Conservation (phyloP, 1,140 invertebrate genomes). For the Euwallacea fornicatus region DNA sequence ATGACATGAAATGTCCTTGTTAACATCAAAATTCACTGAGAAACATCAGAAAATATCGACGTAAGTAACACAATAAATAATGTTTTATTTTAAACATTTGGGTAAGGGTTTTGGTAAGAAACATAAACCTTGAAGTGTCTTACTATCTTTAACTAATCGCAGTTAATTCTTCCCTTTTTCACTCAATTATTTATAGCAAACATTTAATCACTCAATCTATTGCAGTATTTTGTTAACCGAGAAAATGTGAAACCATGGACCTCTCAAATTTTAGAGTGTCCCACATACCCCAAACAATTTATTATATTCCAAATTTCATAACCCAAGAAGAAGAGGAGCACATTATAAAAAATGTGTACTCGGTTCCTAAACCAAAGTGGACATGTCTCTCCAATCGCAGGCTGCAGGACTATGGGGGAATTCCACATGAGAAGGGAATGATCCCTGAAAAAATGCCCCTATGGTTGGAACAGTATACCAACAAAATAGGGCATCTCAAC, state of each 20-base stretch:
- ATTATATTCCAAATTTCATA: slow-evolving; percentile 93
- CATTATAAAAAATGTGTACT: slow-evolving; percentile 74
- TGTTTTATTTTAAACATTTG: too few relatives aligned
- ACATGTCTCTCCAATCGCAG: slow-evolving; percentile 87
- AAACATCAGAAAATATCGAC: too few relatives aligned
- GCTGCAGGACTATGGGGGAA: slow-evolving; percentile 95
- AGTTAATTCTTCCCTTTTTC: too few relatives aligned
- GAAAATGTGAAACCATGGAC: slow-evolving; percentile 24
- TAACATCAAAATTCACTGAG: too few relatives aligned
- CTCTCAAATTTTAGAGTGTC: slow-evolving; percentile 28
- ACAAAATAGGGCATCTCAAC: slow-evolving; percentile 71
- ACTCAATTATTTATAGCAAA: too few relatives aligned
- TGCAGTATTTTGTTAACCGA: background rate
- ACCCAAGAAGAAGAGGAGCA: slow-evolving; percentile 75
- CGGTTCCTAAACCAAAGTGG: slow-evolving; percentile 93
- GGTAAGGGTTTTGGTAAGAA: too few relatives aligned
- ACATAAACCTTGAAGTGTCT: too few relatives aligned
- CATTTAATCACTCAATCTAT: too few relatives aligned
- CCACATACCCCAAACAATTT: slow-evolving; percentile 64
- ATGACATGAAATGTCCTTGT: too few relatives aligned
- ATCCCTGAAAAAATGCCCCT: slow-evolving; percentile 84
- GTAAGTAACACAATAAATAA: too few relatives aligned
- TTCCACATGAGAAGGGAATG: slow-evolving; percentile 93
- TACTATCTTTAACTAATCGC: too few relatives aligned
- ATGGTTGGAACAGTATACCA: slow-evolving; percentile 77